These are phyloP conservation scores for Drepana arcuata DNA, from an alignment of 1,140 invertebrate genomes.

Conservation along the genomic window DNA sequence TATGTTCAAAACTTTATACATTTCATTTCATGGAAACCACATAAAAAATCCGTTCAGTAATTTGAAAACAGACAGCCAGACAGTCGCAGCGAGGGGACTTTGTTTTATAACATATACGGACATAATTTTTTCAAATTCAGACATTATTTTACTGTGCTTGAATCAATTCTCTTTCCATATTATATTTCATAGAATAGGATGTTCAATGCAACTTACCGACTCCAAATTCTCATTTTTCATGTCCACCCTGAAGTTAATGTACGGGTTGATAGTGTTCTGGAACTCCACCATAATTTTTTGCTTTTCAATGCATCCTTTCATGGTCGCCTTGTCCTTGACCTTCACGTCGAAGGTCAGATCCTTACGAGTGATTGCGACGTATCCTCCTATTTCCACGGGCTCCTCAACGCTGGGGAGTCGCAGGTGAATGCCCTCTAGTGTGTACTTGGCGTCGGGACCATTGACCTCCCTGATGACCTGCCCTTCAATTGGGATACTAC, in stretches of 20 bases:
- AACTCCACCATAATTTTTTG: constrained; percentile 63
- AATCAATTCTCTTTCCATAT: no score
- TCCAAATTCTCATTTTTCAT: constrained; percentile 38
- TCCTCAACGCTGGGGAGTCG: constrained; percentile 52
- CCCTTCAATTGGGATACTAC: constrained; percentile 43
- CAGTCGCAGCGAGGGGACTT: no score
- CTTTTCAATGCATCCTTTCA: constrained; percentile 54
- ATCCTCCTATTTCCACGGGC: constrained; percentile 69
- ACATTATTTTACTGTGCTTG: no score
- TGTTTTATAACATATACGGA: no score
- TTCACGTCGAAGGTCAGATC: constrained; percentile 25
- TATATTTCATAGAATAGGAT: no score
- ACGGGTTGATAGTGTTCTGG: constrained; percentile 71
- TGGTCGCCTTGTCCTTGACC: constrained; percentile 50
- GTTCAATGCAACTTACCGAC: constrained; percentile 36
- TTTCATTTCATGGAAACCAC: no score
- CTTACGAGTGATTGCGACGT: constrained; percentile 20
- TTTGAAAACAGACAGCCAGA: no score
- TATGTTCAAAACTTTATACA: no score
- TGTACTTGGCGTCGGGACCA: constrained; percentile 61
- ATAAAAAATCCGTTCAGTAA: no score
- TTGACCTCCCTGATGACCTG: constrained; percentile 38
- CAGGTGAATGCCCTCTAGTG: constrained; percentile 74
- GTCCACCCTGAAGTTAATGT: constrained; percentile 72
- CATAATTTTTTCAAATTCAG: no score